Conservation (phyloP, 2,797 vertebrate species). For the Iguana delicatissima region DNA sequence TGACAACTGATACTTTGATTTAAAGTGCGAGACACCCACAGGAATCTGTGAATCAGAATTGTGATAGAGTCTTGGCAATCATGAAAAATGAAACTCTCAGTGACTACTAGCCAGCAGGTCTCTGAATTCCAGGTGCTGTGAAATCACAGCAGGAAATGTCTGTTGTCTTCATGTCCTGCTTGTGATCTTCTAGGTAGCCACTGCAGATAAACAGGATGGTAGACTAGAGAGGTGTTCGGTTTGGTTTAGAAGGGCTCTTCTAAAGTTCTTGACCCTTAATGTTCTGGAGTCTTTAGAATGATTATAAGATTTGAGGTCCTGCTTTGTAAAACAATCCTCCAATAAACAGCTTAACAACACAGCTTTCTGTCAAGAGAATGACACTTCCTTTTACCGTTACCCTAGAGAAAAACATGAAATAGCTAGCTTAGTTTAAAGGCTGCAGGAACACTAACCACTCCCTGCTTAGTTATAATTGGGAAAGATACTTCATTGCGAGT, state of each 20-base stretch:
- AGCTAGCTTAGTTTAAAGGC: not conserved
- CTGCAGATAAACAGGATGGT: not conserved
- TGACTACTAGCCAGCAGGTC: not conserved
- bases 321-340: not conserved
- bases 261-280: not conserved
- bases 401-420: not conserved
- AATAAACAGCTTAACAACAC: not conserved
- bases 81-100: not conserved
- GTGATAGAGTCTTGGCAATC: not conserved
- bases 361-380: not conserved
- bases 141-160: not conserved
- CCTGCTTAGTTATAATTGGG: not conserved
- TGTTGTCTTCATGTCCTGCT: not conserved
- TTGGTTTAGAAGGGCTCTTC: not conserved
- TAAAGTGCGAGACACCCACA: not conserved
- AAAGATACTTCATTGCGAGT: constrained; percentile 1
- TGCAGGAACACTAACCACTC: not conserved
- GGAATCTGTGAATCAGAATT: not conserved
- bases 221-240: not conserved
- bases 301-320: not conserved
- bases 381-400: not conserved
- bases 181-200: not conserved
- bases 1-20: not conserved
- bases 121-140: not conserved
- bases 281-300: not conserved